Conservation (phyloP, 1,140 invertebrate species). For the Piezodorus guildinii region DNA sequence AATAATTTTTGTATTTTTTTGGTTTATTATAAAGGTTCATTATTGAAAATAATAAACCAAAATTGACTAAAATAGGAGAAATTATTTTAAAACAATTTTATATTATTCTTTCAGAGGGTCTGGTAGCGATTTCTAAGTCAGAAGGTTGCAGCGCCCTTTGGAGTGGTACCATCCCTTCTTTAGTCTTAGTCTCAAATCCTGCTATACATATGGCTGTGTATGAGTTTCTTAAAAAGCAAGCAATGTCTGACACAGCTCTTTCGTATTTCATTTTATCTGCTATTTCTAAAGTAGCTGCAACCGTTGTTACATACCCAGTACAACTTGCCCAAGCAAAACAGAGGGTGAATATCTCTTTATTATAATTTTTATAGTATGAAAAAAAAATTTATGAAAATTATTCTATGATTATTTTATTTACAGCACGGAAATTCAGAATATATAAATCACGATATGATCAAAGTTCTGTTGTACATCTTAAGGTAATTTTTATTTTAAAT, state of each 20-base stretch:
- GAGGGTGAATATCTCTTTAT: slow-evolving; percentile 39
- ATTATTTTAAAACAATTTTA: too few species aligned
- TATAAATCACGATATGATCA: neutral
- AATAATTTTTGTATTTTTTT: too few species aligned
- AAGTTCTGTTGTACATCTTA: neutral
- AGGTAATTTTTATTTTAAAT: slow-evolving; percentile 2
- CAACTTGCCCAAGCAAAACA: slow-evolving; percentile 76
- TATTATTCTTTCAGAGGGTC: slow-evolving; percentile 36
- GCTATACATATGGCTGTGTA: slow-evolving; percentile 87
- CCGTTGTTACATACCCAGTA: slow-evolving; percentile 73
- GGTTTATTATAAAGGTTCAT: too few species aligned
- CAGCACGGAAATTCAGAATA: too few species aligned
- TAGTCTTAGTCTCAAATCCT: slow-evolving; percentile 74
- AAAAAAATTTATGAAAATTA: too few species aligned
- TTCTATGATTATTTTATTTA: too few species aligned
- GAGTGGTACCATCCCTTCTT: slow-evolving; percentile 70
- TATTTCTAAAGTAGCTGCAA: slow-evolving; percentile 67
- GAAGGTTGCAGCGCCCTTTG: slow-evolving; percentile 50
- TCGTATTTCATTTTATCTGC: slow-evolving; percentile 57
- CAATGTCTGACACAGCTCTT: slow-evolving; percentile 38
- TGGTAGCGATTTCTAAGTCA: slow-evolving; percentile 35
- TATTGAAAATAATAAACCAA: too few species aligned
- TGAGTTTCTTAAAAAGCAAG: slow-evolving; percentile 61
- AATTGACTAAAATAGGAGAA: neutral
- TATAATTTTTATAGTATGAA: too few species aligned